Percentiles rank a stretch among this genome's conserved stretches.
Evolutionary conservation across 2,113 vertebrate genomes (phyloP).

Genomic region (Anser brachyrhynchus): DNA sequence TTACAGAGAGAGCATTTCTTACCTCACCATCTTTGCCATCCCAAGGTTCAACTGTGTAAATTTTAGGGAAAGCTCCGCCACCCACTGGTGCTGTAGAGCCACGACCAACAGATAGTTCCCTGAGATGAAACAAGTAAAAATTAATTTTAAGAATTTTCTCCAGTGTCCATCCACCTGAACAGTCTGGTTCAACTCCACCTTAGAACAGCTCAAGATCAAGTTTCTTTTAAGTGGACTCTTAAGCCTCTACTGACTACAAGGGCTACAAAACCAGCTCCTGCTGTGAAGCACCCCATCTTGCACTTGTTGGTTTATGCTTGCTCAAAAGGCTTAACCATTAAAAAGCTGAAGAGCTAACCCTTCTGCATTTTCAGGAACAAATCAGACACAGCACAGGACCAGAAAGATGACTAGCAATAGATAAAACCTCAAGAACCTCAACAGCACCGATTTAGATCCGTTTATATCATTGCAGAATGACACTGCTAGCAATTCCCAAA

Average conservation of each 20-base stretch:
- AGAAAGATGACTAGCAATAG: neutral
- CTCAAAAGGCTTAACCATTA: neutral
- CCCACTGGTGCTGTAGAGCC: conserved; percentile 91
- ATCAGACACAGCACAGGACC: neutral
- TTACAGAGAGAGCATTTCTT: conserved; percentile 49
- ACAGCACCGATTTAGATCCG: neutral
- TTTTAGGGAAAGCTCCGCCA: conserved; percentile 86
- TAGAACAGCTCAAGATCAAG: neutral
- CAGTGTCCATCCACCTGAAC: neutral
- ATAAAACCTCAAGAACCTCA: neutral
- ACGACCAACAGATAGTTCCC: conserved; percentile 94
- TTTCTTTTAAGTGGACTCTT: neutral
- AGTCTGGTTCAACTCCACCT: neutral
- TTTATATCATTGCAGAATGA: neutral
- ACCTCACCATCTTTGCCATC: conserved; percentile 96
- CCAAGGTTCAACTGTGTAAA: conserved; percentile 86
- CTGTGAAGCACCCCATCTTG: neutral
- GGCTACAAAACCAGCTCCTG: accelerated
- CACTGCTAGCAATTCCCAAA: neutral
- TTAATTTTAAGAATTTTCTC: neutral
- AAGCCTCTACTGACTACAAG: neutral
- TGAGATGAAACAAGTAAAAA: conserved; percentile 26
- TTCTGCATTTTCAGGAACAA: neutral
- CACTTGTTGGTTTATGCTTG: neutral
- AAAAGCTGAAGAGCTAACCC: neutral